These are phyloP conservation scores for Microctenopoma steveboyesi DNA, from an alignment of 2,797 vertebrate species.

Conservation along the genomic window DNA sequence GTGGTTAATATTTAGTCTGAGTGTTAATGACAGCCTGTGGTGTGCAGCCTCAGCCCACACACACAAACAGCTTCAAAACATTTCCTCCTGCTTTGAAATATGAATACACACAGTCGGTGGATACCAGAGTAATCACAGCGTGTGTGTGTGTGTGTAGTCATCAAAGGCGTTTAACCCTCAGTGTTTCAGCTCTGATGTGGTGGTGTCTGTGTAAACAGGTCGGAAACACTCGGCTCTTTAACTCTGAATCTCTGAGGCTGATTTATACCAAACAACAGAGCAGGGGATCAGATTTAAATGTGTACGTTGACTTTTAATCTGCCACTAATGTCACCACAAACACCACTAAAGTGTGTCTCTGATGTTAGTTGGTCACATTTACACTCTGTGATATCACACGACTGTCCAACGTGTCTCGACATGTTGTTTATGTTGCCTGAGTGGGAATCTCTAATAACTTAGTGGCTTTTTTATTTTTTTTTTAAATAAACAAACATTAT, in stretches of 20 bases:
- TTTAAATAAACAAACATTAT: too few relatives aligned
- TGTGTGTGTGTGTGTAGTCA: conserved; percentile 5
- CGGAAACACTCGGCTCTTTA: conserved; percentile 17
- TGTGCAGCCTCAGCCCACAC: conserved; percentile 24
- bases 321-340: conserved; percentile 47
- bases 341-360: background rate
- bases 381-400: background rate
- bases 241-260: conserved; percentile 15
- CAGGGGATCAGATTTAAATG: conserved; percentile 23
- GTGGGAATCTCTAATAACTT: too few relatives aligned
- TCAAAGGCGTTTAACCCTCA: conserved; percentile 42
- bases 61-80: conserved; percentile 48
- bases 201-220: conserved; percentile 32
- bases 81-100: conserved; percentile 67
- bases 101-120: conserved; percentile 28
- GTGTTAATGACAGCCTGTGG: conserved; percentile 45
- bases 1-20: background rate
- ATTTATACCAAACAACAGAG: conserved; percentile 30
- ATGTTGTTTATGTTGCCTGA: too few relatives aligned
- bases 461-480: too few relatives aligned
- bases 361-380: conserved; percentile 3
- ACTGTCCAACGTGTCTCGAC: background rate
- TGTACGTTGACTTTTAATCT: conserved; percentile 32
- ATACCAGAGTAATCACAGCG: background rate
- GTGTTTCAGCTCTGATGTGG: conserved; percentile 44